A percentile compares a stretch with the other conserved stretches of the same genome.
Conservation (phyloP, 2,888 invertebrate species). For the Pseudococcus viburni region DNA sequence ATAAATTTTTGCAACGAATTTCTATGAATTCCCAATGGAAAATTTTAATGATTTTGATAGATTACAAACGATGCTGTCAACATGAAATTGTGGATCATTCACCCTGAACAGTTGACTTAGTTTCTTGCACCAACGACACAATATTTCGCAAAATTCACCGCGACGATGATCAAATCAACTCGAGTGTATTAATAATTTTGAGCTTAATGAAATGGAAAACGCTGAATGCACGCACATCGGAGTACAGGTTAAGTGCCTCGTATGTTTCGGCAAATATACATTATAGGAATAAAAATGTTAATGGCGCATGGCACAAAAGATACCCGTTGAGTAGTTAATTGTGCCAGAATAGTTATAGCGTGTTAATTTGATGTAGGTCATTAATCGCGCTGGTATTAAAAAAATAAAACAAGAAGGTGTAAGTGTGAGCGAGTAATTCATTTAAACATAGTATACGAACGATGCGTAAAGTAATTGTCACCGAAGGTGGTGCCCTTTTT, state of each 20-base stretch:
- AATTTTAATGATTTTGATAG: no score
- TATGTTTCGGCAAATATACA: background rate
- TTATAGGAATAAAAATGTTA: background rate
- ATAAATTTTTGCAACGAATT: no score
- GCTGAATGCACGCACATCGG: background rate
- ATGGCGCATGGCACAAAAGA: background rate
- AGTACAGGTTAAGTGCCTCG: background rate
- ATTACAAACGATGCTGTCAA: no score
- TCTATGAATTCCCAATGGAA: no score
- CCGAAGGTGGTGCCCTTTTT: background rate
- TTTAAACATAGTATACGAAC: no score
- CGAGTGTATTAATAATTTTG: background rate
- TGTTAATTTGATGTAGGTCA: constrained; percentile 27
- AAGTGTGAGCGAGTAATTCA: background rate
- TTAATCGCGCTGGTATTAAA: background rate
- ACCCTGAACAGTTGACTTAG: no score
- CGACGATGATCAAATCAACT: background rate
- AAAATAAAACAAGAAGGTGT: background rate
- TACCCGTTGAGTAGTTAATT: constrained; percentile 9
- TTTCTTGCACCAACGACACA: background rate
- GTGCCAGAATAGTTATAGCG: background rate
- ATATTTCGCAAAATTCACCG: background rate
- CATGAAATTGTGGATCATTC: no score
- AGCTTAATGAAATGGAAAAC: background rate
- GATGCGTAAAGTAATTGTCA: no score